Percentiles rank a stretch among this genome's conserved stretches.
These are phyloP conservation scores for Charadrius vociferus DNA, from an alignment of 2,113 vertebrate genomes.

Conservation along the genomic window DNA sequence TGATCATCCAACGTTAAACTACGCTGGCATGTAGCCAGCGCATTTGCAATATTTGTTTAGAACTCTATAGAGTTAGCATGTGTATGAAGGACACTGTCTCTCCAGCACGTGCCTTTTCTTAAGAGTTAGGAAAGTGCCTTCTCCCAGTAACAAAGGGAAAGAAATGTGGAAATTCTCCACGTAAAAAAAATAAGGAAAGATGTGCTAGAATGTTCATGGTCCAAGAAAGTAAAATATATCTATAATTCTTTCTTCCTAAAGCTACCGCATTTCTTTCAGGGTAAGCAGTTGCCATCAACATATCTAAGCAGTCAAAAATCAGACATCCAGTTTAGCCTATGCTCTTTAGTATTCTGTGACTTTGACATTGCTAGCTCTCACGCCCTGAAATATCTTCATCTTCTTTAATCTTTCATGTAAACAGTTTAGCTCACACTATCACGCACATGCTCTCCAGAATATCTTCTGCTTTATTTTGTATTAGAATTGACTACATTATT, in stretches of 20 bases:
- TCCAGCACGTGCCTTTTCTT: neutral
- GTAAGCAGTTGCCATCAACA: neutral
- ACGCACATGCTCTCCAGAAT: neutral
- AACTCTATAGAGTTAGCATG: neutral
- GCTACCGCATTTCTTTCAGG: neutral
- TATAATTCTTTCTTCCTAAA: neutral
- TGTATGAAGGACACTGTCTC: neutral
- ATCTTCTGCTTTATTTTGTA: neutral
- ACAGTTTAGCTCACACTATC: conserved; percentile 10
- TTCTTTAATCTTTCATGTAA: conserved; percentile 57
- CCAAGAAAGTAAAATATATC: neutral
- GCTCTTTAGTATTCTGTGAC: conserved; percentile 39
- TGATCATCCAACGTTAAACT: neutral
- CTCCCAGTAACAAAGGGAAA: neutral
- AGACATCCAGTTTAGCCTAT: neutral
- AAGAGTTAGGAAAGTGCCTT: neutral
- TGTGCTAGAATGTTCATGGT: neutral
- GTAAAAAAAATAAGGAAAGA: neutral
- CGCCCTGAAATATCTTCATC: conserved; percentile 36
- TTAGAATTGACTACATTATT: neutral
- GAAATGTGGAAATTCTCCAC: neutral
- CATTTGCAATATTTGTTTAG: neutral
- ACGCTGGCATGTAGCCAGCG: neutral
- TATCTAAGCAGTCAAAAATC: neutral
- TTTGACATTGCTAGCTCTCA: conserved; percentile 15